A percentile compares a stretch with the other conserved stretches of the same genome.
Evolutionary conservation across 2,113 vertebrate species (phyloP).

Genomic region (Coryphaenoides rupestris): DNA sequence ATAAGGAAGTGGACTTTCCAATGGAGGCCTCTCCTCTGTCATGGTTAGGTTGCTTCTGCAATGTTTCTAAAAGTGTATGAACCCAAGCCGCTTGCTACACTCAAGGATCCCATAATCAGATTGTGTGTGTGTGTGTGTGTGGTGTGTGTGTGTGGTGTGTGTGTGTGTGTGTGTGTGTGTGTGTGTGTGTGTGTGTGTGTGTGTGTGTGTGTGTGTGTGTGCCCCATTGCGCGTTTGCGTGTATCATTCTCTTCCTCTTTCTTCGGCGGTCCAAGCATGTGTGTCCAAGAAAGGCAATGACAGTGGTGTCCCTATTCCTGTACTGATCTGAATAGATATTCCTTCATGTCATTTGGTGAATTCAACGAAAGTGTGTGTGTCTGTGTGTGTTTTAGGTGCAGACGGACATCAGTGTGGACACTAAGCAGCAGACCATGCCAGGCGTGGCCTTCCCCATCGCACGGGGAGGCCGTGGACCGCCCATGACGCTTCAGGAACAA

Average conservation of each 20-base stretch:
- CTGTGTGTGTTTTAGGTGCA: conserved; percentile 76
- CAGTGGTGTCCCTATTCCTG: too few species aligned
- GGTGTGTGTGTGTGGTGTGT: too few species aligned
- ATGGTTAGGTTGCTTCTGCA: conserved; percentile 20
- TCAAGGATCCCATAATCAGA: conserved; percentile 2
- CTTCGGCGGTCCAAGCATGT: background rate
- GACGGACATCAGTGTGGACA: conserved; percentile 86
- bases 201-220: too few species aligned
- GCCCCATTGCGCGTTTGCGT: too few species aligned
- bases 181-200: too few species aligned
- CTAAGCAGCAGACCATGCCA: conserved; percentile 92
- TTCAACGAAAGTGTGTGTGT: background rate
- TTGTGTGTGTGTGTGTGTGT: background rate
- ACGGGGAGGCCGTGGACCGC: conserved; percentile 83
- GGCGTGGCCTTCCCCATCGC: conserved; percentile 92
- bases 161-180: too few species aligned
- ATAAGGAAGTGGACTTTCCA: background rate
- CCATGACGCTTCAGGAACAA: conserved; percentile 82
- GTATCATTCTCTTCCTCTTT: too few species aligned
- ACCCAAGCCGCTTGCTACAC: background rate
- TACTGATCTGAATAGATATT: background rate
- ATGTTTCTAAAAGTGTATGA: background rate
- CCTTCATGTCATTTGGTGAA: background rate
- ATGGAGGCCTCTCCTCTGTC: conserved; percentile 35
- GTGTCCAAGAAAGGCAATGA: too few species aligned